A percentile compares a stretch with the other conserved stretches of the same genome.
phyloP scores from a whole-genome alignment of 2,797 vertebrate genomes.

The Falco berigora region DNA sequence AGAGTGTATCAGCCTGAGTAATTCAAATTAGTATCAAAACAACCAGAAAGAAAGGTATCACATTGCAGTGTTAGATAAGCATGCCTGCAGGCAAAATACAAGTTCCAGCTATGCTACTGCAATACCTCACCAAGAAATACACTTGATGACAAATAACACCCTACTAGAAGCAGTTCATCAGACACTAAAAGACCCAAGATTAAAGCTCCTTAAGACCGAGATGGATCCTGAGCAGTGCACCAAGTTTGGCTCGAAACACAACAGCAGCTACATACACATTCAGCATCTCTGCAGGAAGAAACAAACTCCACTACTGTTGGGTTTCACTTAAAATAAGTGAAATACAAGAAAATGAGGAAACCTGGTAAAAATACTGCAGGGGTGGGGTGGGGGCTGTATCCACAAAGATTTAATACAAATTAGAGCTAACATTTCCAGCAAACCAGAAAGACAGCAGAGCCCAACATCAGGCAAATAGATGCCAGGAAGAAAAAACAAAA shows the following conservation, averaged over 20 bases:
- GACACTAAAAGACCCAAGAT: neutral
- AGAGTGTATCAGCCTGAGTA: neutral
- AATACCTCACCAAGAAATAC: neutral
- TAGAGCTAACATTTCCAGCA: neutral
- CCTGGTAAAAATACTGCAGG: neutral
- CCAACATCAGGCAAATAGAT: neutral
- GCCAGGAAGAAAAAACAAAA: neutral
- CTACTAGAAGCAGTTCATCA: neutral
- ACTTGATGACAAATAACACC: neutral
- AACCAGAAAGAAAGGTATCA: neutral
- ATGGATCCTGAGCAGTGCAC: neutral
- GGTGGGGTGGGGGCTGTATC: neutral
- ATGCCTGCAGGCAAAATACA: accelerated
- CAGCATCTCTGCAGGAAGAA: neutral
- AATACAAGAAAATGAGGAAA: neutral
- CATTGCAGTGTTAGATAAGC: neutral
- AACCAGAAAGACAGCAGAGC: neutral
- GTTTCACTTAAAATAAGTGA: neutral
- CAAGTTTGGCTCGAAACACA: neutral
- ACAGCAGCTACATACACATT: neutral
- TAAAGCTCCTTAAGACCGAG: neutral
- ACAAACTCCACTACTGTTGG: neutral
- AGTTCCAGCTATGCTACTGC: neutral
- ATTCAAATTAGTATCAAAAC: neutral
- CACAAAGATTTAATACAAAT: neutral